Percentiles rank a stretch among this genome's conserved stretches.
These are phyloP conservation scores for Halocynthia aurantium DNA, from an alignment of 23 tunicate genomes.

Conservation along the genomic window DNA sequence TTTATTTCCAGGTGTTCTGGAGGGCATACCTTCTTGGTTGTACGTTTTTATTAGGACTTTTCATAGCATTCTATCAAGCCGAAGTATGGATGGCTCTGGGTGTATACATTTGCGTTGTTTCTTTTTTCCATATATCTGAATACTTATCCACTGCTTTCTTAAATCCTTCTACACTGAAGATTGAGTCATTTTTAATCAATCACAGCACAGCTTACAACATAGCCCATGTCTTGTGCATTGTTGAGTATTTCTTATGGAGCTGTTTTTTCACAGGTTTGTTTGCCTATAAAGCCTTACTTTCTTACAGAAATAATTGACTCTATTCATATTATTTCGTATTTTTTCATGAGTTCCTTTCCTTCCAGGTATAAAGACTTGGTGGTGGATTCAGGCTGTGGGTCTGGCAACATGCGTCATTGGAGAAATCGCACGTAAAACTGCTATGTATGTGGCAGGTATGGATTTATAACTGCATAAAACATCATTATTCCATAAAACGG, in stretches of 20 bases:
- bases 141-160: constrained; percentile 79
- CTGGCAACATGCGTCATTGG: constrained; percentile 47
- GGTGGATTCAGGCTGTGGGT: constrained; percentile 29
- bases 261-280: constrained; percentile 48
- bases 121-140: constrained; percentile 86
- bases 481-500: no score
- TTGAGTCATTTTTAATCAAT: constrained; percentile 75
- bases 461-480: no score
- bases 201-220: constrained; percentile 78
- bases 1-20: constrained; percentile 51
- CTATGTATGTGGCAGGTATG: constrained; percentile 90
- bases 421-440: constrained; percentile 53
- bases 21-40: constrained; percentile 51
- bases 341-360: not conserved
- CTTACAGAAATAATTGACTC: not conserved
- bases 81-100: constrained; percentile 33
- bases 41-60: constrained; percentile 26
- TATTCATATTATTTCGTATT: not conserved
- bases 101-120: constrained; percentile 45
- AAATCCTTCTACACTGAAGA: constrained; percentile 56
- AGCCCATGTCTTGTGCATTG: constrained; percentile 44
- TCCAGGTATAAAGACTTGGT: constrained; percentile 30
- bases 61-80: not conserved
- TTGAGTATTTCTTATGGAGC: constrained; percentile 47
- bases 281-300: not conserved